Percentiles rank a stretch among this genome's conserved stretches.
Conservation (phyloP, 2,888 invertebrate species). For the Eupithecia pulchellata region DNA sequence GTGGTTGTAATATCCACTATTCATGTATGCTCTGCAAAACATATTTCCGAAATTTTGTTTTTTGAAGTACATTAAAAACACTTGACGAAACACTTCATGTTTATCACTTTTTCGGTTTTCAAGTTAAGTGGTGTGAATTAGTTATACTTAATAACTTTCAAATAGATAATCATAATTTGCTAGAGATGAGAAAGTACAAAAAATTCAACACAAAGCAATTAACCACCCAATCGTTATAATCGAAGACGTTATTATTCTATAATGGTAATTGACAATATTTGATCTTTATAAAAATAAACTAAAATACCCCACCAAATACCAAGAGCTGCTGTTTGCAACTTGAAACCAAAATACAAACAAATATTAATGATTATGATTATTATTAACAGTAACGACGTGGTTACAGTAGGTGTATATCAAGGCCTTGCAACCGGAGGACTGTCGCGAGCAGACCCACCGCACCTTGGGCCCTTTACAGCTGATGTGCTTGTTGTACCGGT, state of each 20-base stretch:
- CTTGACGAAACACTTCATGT: no score
- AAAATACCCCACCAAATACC: background rate
- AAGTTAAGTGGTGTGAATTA: no score
- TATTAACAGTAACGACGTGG: constrained; percentile 10
- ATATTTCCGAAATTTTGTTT: no score
- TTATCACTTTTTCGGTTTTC: no score
- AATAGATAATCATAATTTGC: no score
- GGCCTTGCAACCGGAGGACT: constrained; percentile 27
- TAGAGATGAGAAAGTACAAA: no score
- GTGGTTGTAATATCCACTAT: no score
- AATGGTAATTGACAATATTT: background rate
- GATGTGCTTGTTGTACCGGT: constrained; percentile 45
- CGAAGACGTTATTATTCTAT: background rate
- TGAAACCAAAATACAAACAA: background rate
- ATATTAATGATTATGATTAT: constrained; percentile 19
- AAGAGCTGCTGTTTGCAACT: background rate
- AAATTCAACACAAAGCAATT: background rate
- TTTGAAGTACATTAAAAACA: no score
- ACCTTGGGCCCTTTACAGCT: constrained; percentile 42
- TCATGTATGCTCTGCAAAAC: no score
- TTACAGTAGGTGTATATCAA: constrained; percentile 13
- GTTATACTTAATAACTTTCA: no score
- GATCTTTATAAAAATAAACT: background rate
- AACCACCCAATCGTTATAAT: background rate
- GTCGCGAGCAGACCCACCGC: constrained; percentile 46